Evolutionary conservation across 2,888 invertebrate species (phyloP).

Genomic region (Rotaria magnacalcarata): DNA sequence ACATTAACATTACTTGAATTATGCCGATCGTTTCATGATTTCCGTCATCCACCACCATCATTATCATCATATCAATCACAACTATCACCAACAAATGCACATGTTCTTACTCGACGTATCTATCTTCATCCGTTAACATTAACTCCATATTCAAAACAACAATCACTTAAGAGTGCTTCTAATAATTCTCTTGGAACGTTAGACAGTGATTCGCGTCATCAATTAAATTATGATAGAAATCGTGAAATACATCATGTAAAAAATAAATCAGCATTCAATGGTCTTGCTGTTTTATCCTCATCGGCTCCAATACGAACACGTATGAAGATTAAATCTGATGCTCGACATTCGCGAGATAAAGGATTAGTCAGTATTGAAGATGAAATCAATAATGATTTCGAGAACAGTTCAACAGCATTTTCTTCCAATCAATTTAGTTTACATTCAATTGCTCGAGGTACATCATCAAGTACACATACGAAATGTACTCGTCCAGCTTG

Average conservation of each 20-base stretch:
- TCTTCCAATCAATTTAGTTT: background rate
- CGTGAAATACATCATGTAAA: background rate
- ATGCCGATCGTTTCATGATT: background rate
- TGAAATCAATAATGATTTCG: too few relatives aligned
- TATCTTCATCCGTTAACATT: background rate
- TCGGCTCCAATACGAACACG: background rate
- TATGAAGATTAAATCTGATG: background rate
- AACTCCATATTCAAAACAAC: background rate
- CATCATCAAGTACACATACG: background rate
- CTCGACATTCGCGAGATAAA: background rate
- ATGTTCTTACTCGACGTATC: background rate
- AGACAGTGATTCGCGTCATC: background rate
- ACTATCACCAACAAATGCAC: background rate
- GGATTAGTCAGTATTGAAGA: background rate
- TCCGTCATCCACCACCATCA: background rate
- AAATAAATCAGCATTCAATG: background rate
- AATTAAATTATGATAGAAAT: background rate
- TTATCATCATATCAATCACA: background rate
- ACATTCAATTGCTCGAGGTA: background rate
- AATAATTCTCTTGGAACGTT: background rate
- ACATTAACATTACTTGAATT: background rate
- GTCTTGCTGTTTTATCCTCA: background rate
- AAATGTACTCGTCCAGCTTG: background rate
- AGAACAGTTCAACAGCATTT: background rate
- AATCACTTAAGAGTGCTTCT: too few relatives aligned